A percentile compares a stretch with the other conserved stretches of the same genome.
These are phyloP conservation scores for Palythoa grandiflora DNA, from an alignment of 92 coral and sea anemone species.

Conservation along the genomic window DNA sequence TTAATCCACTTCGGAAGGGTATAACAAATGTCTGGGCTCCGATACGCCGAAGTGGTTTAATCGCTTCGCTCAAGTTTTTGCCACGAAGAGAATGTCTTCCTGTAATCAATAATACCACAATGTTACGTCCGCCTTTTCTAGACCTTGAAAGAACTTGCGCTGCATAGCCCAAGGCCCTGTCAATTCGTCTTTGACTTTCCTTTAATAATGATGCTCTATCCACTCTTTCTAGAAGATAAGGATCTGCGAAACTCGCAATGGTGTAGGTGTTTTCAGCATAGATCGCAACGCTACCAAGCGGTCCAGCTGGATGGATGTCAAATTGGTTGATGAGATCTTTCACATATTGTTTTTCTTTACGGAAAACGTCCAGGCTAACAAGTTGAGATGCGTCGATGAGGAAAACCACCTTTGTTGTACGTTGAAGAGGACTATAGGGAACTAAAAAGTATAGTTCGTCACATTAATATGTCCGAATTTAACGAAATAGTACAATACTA, in stretches of 20 bases:
- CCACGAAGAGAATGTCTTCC: constrained; percentile 40
- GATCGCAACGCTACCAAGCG: constrained; percentile 56
- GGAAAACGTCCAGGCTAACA: constrained; percentile 23
- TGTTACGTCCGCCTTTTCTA: constrained; percentile 64
- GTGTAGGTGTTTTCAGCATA: constrained; percentile 70
- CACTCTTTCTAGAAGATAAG: constrained; percentile 28
- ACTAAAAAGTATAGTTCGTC: not conserved
- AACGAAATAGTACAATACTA: not conserved
- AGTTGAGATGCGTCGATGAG: constrained; percentile 21
- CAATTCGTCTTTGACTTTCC: constrained; percentile 68
- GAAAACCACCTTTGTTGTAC: constrained; percentile 7
- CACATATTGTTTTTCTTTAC: constrained; percentile 47
- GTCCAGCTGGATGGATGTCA: constrained; percentile 26
- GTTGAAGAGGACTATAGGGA: constrained; percentile 28
- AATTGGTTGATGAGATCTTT: constrained; percentile 15
- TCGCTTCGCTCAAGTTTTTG: constrained; percentile 66
- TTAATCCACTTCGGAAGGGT: constrained; percentile 65
- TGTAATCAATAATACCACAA: constrained; percentile 68
- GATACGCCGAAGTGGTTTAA: constrained; percentile 63
- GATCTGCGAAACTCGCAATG: constrained; percentile 43
- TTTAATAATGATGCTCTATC: constrained; percentile 67
- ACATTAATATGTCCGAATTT: not conserved
- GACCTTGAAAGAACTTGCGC: constrained; percentile 55
- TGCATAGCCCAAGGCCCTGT: constrained; percentile 72
- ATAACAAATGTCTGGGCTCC: constrained; percentile 79